Base-by-base conservation (phyloP, 1,140 invertebrate species). In the Oppia nitens region DNA sequence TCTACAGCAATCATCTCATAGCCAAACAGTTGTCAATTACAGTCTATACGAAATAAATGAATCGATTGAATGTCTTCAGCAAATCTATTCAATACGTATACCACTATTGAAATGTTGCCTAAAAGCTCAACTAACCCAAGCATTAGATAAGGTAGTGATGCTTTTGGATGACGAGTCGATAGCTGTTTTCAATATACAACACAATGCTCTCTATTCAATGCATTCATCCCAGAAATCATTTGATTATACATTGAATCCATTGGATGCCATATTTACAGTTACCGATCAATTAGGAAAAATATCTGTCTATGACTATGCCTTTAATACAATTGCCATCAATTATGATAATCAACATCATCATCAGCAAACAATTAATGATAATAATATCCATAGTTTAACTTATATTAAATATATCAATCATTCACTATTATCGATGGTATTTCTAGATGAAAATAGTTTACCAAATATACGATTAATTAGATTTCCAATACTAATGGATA, bases 101-200 rank as follows among this genome's bases (percentile, higher is more conserved):
- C 24, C 60, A 23, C n/a, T 57, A 40, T 25, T 47, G 4, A 29
- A 23, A 47, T 12, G 9, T 17, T 60, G 57, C 32, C 3, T 62
- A 3, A 27, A 60, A 61, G 60, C 53, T 21, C 55, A 62, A 48
- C 32, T 62, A n/a, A 62, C 57, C 21, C 11, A 17, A 45, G 3
- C 40, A 20, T 40, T 40, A 9, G 55, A 59, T 32, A 62, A 62
- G 54, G 26, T 62, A 27, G 3, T 59, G 12, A n/a, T 62, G 1
- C 56, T 58, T 2, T 62, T 55, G 29, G 60, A 62, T 40, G 53
- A 62, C 28, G 47, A 53, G 26, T 53, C 48, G n/a, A 55, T 62
- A 3, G 27, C 54, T n/a, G 21, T 62, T 11, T 62, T 60, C 21
- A 53, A 47, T 49, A 57, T 59, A 11, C 55, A 62, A 21, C 51